A percentile compares a stretch with the other conserved stretches of the same genome.
phyloP scores from a whole-genome alignment of 2,797 vertebrate genomes.

The Tangara arthus region DNA sequence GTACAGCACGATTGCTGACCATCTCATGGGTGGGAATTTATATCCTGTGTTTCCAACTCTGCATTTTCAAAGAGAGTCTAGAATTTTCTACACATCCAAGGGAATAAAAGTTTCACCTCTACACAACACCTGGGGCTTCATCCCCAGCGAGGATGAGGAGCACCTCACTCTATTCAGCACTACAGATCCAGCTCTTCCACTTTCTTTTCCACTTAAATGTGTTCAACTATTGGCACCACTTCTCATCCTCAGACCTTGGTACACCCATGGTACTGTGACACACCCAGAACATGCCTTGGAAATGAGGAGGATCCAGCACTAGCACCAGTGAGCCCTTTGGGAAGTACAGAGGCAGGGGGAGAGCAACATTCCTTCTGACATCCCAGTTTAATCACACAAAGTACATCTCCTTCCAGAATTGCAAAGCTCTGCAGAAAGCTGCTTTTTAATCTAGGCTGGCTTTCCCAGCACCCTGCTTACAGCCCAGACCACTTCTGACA shows the following conservation, averaged over 20 bases:
- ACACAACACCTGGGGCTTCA: rapidly evolving
- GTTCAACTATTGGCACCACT: not conserved
- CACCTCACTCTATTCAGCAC: not conserved
- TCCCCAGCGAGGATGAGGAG: not conserved
- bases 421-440: not conserved
- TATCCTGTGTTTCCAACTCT: not conserved
- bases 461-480: not conserved
- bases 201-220: not conserved
- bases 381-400: not conserved
- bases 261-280: rapidly evolving
- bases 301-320: not conserved
- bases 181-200: not conserved
- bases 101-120: not conserved
- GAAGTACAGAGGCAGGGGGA: not conserved
- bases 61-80: not conserved
- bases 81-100: not conserved
- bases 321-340: not conserved
- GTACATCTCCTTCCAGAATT: not conserved
- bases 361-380: not conserved
- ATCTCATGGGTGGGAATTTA: not conserved
- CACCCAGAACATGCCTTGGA: not conserved
- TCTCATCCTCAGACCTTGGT: not conserved
- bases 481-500: not conserved
- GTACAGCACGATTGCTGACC: not conserved
- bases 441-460: not conserved